phyloP scores from a whole-genome alignment of 1,140 invertebrate species.

The Penaeus vannamei region DNA sequence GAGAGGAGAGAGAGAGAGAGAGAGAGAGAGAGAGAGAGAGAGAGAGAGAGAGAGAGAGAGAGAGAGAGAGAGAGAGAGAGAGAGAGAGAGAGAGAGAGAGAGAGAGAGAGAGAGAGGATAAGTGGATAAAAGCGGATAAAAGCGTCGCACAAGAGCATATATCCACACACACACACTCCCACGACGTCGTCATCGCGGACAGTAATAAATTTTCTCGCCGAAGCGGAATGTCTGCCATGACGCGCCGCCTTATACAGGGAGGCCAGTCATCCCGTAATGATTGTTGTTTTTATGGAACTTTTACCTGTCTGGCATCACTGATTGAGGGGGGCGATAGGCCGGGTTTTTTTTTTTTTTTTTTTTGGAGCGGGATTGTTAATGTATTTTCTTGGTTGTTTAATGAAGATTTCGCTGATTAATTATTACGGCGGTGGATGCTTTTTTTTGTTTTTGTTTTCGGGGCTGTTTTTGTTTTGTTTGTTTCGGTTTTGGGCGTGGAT shows the following conservation, averaged over 20 bases:
- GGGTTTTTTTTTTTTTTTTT: conserved; percentile 27
- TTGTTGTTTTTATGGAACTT: conserved; percentile 47
- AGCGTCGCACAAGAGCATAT: too few relatives aligned
- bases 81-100: background rate
- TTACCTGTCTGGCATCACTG: conserved; percentile 36
- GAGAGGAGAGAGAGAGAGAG: too few relatives aligned
- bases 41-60: background rate
- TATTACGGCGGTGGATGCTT: background rate
- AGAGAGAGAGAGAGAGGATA: background rate
- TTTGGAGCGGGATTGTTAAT: conserved; percentile 34
- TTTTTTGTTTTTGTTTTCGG: background rate
- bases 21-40: too few relatives aligned
- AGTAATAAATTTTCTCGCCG: conserved; percentile 26
- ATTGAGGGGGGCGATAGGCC: conserved; percentile 18
- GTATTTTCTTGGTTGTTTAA: conserved; percentile 60
- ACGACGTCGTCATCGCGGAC: conserved; percentile 29
- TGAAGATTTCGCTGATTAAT: conserved; percentile 17
- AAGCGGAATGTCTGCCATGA: conserved; percentile 37
- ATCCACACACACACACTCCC: background rate
- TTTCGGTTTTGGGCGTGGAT: too few relatives aligned
- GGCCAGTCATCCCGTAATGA: conserved; percentile 46
- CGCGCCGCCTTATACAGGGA: background rate
- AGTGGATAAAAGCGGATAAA: background rate
- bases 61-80: background rate
- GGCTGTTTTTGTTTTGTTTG: too few relatives aligned